Base-by-base conservation (phyloP, 2,888 invertebrate genomes). In the Julus scandinavius region DNA sequence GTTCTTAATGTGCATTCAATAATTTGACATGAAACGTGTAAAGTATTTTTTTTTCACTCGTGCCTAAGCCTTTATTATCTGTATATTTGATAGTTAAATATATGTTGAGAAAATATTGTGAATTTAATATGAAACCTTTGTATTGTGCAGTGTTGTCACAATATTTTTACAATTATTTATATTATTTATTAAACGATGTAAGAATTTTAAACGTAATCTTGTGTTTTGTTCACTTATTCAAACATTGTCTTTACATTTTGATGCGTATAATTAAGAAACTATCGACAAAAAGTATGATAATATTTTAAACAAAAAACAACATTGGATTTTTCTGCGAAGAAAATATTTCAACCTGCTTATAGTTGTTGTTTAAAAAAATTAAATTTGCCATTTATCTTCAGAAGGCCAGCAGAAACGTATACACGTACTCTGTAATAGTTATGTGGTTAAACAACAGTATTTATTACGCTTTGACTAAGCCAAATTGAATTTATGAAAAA, bases 161-260 rank as follows among this genome's bases (percentile, higher is more conserved):
- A 85, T 85, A 50, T 85, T 85, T 85, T 85, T 85, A 85, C 85
- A 50, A 85, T 85, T 41, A 85, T 85, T 85, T 85, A 85, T 85
- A 85, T 85, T 85, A 85, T 85, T 85, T 85, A 85, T 85, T 85
- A 85, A 85, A 85, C 41, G 80, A 38, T 80, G 80, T 80, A 80
- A 45, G 20, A 85, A 20, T 49, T 85, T 85, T 45, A 85, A 49
- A n/a, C 11, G 85, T 29, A 49, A n/a, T 38, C 4, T 38, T 15
- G 80, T 38, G 13, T 15, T 80, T 29, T 72, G 80, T 80, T 80
- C 9, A 80, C 38, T 80, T 80, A 80, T 80, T 15, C 38, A 40
- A 80, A 38, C 13, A 29, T 40, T 80, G 13, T 15, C 7, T 15
- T 11, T 40, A 80, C 6, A 13, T 3, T 13, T 3, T 80, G 45